Evolutionary conservation across 2,113 vertebrate species (phyloP).

Genomic region (Heptranchias perlo): DNA sequence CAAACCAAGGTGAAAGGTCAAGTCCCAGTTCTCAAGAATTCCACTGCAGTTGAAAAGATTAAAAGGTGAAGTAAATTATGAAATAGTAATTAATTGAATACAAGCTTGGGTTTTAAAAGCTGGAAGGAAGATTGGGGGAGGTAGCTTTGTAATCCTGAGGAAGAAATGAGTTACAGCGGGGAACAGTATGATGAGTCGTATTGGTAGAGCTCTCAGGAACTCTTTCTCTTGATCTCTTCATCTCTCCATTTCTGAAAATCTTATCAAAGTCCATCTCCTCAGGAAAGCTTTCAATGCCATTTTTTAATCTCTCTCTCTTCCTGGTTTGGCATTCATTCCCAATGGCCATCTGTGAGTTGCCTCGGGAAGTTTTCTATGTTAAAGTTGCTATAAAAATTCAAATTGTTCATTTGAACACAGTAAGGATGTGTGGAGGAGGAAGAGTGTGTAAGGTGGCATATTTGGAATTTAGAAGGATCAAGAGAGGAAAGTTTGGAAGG

Average conservation of each 20-base stretch:
- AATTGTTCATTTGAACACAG: not conserved
- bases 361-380: not conserved
- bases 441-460: too few relatives aligned
- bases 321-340: not conserved
- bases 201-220: too few relatives aligned
- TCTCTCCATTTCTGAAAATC: not conserved
- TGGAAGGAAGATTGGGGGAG: not conserved
- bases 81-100: not conserved
- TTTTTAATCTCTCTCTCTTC: not conserved
- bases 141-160: not conserved
- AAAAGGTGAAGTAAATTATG: not conserved
- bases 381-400: not conserved
- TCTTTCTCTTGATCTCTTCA: too few relatives aligned
- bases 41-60: too few relatives aligned
- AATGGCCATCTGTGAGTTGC: not conserved
- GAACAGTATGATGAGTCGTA: not conserved
- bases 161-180: not conserved
- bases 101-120: not conserved
- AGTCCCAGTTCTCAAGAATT: too few relatives aligned
- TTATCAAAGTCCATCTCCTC: not conserved
- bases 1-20: too few relatives aligned
- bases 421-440: not conserved
- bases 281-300: too few relatives aligned
- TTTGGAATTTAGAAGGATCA: not conserved
- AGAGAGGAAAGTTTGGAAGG: not conserved